Evolutionary conservation across 2,888 invertebrate species (phyloP), one percentile per base, ranked within the genome.

Genomic region (Leucophenga maculata): DNA sequence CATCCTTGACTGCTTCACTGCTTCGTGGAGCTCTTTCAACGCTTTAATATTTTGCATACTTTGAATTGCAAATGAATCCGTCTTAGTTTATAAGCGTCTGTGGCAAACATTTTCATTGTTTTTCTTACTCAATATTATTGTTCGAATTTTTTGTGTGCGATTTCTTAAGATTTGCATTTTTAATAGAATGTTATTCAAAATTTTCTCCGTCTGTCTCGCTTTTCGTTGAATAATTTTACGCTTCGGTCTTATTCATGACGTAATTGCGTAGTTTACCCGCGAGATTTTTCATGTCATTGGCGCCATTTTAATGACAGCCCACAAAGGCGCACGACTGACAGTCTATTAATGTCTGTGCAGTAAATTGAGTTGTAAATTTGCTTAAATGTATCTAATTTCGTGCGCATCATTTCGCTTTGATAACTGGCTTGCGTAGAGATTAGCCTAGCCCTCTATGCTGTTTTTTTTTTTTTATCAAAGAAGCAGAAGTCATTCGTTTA

Each of bases 111-210:
- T 11, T 50, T 50, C 50, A 1, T n/a, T 50, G 50, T 50, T 50
- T 14, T 50, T 50, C 6, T n/a, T 50, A 8, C 13, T 50, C 6
- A 16, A 50, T n/a, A 6, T 50, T 16, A 18, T 50, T 16, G 48
- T 48, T 48, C 1, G 11, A 39, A 39, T 39, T 39, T 32, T 6
- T 3, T 39, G 39, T 39, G 39, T 11, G 11, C 11, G 8, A 11
- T 50, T 50, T 50, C 6, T n/a, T 18, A 50, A 50, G 50, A n/a
- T 50, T 50, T 50, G 13, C 50, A 50, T 50, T n/a, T 50, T 50
- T 50, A n/a, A n/a, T 50, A 6, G 9, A 16, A 16, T 48, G 3
- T 48, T 48, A 48, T 18, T n/a, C 50, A 16, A 50, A 50, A 50
- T 50, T 13, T 18, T 26, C 3, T 26, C 26, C 4, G 26, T 26